These are phyloP conservation scores for Probaryconus sp. DNA, from an alignment of 1,140 invertebrate genomes.

Conservation along the genomic window DNA sequence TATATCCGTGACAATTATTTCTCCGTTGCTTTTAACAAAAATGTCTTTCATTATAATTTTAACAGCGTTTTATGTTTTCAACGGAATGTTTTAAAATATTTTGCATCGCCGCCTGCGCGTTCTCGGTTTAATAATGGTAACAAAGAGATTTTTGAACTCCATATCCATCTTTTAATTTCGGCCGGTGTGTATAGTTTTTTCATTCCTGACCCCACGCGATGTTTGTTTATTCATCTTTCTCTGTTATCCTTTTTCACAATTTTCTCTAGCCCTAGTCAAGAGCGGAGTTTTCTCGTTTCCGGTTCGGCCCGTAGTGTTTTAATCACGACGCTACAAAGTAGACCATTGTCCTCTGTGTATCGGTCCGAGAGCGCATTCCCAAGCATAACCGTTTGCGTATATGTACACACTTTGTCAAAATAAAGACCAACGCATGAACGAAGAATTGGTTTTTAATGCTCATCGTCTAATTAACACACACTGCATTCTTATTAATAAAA, in stretches of 20 bases:
- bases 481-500: no score
- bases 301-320: slow-evolving; percentile 72
- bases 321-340: slow-evolving; percentile 76
- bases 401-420: slow-evolving; percentile 25
- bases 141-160: slow-evolving; percentile 61
- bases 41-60: slow-evolving; percentile 35
- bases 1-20: slow-evolving; percentile 19
- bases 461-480: slow-evolving; percentile 34
- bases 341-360: slow-evolving; percentile 73
- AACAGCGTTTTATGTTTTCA: slow-evolving; percentile 22
- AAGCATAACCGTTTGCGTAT: slow-evolving; percentile 53
- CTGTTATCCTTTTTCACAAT: slow-evolving; percentile 50
- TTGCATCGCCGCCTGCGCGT: slow-evolving; percentile 47
- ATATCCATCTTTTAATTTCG: slow-evolving; percentile 60
- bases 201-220: slow-evolving; percentile 43
- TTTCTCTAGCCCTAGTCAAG: slow-evolving; percentile 57
- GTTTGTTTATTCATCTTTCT: slow-evolving; percentile 61
- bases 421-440: slow-evolving; percentile 16
- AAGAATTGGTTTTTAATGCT: slow-evolving; percentile 40
- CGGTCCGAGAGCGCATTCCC: slow-evolving; percentile 70
- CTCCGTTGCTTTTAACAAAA: slow-evolving; percentile 10
- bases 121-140: slow-evolving; percentile 51
- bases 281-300: slow-evolving; percentile 56
- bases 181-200: slow-evolving; percentile 38
- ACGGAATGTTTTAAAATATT: slow-evolving; percentile 48